Conservation (phyloP, 2,797 vertebrate species). For the Corythornis leucogaster region DNA sequence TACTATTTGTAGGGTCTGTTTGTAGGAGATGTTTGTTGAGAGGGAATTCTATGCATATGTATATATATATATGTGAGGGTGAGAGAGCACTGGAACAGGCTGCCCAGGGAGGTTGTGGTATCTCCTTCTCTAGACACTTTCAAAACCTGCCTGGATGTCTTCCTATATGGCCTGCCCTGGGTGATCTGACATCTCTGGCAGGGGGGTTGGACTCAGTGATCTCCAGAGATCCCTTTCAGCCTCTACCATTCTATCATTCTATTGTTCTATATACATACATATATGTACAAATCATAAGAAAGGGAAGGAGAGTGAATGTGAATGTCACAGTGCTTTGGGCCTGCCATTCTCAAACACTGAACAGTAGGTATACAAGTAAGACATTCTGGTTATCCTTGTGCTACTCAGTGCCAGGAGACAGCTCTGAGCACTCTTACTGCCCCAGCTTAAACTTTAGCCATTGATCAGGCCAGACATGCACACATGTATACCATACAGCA, state of each 20-base stretch:
- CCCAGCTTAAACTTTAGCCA: neutral
- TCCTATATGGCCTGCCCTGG: too few relatives aligned
- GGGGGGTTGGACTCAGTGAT: too few relatives aligned
- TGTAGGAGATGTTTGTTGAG: neutral
- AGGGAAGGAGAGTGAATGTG: neutral
- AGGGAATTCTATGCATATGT: neutral
- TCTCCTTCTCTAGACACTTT: too few relatives aligned
- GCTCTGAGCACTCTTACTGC: neutral
- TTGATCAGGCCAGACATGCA: slow-evolving; percentile 38
- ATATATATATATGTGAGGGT: too few relatives aligned
- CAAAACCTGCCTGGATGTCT: too few relatives aligned
- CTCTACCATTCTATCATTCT: too few relatives aligned
- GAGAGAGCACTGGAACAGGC: too few relatives aligned
- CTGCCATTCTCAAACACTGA: neutral
- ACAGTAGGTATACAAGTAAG: neutral
- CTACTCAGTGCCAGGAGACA: neutral
- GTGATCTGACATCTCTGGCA: too few relatives aligned
- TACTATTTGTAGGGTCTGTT: neutral
- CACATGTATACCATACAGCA: slow-evolving; percentile 62
- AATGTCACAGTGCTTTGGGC: neutral
- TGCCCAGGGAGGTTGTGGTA: too few relatives aligned
- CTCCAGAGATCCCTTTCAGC: too few relatives aligned
- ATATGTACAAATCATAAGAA: neutral
- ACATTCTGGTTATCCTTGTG: neutral
- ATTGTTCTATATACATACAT: neutral